Evolutionary conservation across 92 coral and sea anemone genomes (phyloP).

Genomic region (Porites divaricata): DNA sequence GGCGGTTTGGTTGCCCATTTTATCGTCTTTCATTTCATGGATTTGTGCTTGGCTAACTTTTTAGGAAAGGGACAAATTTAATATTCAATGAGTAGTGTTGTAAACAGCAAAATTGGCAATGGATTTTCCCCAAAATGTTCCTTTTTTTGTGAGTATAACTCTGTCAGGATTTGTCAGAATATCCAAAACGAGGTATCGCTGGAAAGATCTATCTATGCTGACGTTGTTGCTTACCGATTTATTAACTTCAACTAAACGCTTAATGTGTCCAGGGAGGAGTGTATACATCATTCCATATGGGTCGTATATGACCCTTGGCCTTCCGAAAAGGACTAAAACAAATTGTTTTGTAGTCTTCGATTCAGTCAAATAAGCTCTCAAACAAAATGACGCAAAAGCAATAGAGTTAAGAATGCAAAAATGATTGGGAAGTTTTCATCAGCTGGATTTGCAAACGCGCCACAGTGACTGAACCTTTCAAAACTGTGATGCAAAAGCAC

Average conservation of each 20-base stretch:
- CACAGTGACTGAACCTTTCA: conserved; percentile 17
- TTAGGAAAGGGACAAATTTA: too few species aligned
- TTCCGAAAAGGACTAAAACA: not conserved
- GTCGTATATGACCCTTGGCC: not conserved
- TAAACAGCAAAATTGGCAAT: too few species aligned
- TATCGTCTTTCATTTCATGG: too few species aligned
- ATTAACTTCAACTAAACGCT: not conserved
- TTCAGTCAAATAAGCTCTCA: not conserved
- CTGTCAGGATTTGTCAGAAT: not conserved
- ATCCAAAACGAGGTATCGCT: not conserved
- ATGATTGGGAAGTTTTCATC: not conserved
- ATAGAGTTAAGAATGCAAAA: conserved; percentile 8
- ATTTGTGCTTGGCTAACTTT: too few species aligned
- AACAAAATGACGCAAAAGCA: not conserved
- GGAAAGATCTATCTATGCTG: too few species aligned
- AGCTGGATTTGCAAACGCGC: conserved; percentile 19
- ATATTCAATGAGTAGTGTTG: too few species aligned
- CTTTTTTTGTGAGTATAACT: too few species aligned
- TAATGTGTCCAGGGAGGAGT: not conserved
- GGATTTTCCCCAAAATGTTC: not conserved
- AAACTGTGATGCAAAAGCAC: conserved; percentile 20
- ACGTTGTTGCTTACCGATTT: not conserved
- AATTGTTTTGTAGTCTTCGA: not conserved
- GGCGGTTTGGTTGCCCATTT: too few species aligned
- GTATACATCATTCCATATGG: not conserved